Evolutionary conservation across 2,888 invertebrate species (phyloP).

Genomic region (Lasioglossum oenotherae): DNA sequence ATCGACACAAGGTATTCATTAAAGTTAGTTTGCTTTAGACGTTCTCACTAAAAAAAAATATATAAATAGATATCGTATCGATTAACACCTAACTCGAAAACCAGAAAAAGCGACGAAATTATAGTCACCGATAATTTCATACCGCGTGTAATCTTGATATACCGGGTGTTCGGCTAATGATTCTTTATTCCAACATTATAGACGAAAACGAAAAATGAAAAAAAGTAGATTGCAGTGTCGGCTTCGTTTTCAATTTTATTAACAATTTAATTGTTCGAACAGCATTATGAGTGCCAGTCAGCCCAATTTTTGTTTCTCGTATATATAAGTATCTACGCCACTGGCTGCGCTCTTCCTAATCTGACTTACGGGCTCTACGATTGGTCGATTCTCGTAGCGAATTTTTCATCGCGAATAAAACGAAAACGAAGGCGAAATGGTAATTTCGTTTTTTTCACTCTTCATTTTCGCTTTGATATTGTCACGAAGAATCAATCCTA

Average conservation of each 20-base stretch:
- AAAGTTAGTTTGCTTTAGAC: slow-evolving; percentile 19
- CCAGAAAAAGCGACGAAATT: slow-evolving; percentile 11
- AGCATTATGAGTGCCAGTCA: background rate
- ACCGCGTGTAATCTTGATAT: slow-evolving; percentile 8
- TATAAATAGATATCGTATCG: slow-evolving; percentile 40
- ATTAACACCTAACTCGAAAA: slow-evolving; percentile 11
- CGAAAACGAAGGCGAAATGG: background rate
- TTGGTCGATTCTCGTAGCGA: background rate
- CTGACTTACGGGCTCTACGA: background rate
- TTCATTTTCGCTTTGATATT: background rate
- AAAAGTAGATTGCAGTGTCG: background rate
- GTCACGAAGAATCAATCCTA: background rate
- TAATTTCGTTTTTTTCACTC: background rate
- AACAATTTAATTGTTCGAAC: background rate
- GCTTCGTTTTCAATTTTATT: background rate
- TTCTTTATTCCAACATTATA: background rate
- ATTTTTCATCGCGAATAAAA: background rate
- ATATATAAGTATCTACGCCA: background rate
- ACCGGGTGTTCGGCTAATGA: background rate
- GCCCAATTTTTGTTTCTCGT: background rate
- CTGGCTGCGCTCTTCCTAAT: background rate
- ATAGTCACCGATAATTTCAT: background rate
- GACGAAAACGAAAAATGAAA: background rate
- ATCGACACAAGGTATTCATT: slow-evolving; percentile 10
- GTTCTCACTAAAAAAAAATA: slow-evolving; percentile 42